Base-by-base conservation (phyloP, 2,888 invertebrate species). In the Leptinotarsa rubiginosa region DNA sequence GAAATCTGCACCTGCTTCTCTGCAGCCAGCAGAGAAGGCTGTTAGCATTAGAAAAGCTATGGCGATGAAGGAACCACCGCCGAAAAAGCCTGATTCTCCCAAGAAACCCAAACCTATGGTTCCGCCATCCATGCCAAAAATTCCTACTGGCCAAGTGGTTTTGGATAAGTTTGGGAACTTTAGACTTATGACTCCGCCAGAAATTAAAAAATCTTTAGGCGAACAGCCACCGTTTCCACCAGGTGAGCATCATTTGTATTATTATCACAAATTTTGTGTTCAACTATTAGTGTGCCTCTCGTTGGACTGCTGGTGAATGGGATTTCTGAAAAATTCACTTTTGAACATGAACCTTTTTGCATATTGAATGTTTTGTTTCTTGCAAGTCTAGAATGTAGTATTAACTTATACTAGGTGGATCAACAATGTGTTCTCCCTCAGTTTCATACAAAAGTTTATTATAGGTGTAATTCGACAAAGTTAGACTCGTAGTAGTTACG, bases 151-250 rank as follows among this genome's bases (percentile, higher is more conserved):
- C 83, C 85, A 92, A 86, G 91, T 93, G 72, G 93, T 93, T 20
- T 87, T 93, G 78, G 93, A 94, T 86, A 93, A 93, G 87, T 93
- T 94, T 84, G 93, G 93, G 0, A 92, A 93, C 79, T 91, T 93
- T 88, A 91, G 93, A 0, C 86, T 93, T 79, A 92, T 92, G 56
- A 85, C 87, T 47, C 88, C 88, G 4, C 86, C 87, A 18, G 87
- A 88, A 76, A 83, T 86, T 77, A 85, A 86, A 76, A 86, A 85
- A 72, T 88, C 68, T 13, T 41, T 54, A 1, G 54, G 69, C 88
- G 78, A 72, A 10, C 25, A 31, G 47, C 71, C 69, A 49, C 87
- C 87, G 20, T 79, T 88, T 86, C 74, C 90, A 86, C 79, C 91
- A 87, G 79, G 91, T 89, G 85, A 90, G 88, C 15, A 18, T n/a